Conservation (phyloP, 2,888 invertebrate species). For the Nephrocerus scutellatus region DNA sequence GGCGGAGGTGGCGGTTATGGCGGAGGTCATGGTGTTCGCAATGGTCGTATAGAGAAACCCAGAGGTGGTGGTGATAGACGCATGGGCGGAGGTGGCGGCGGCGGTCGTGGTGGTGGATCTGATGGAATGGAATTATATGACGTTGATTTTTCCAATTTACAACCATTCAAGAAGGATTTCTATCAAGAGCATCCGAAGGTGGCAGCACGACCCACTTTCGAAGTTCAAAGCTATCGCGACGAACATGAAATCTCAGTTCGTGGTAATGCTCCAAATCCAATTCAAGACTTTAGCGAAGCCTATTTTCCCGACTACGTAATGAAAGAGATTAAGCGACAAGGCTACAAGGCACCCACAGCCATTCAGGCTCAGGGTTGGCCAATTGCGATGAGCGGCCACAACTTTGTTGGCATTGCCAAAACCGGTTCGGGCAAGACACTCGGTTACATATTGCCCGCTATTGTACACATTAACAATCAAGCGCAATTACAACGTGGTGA, state of each 20-base stretch:
- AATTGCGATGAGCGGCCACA: slow-evolving; percentile 73
- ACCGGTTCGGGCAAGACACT: slow-evolving; percentile 76
- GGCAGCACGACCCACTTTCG: slow-evolving; percentile 58
- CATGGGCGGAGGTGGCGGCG: slow-evolving; percentile 98
- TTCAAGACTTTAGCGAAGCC: slow-evolving; percentile 71
- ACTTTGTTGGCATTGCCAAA: slow-evolving; percentile 81
- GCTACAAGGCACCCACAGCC: slow-evolving; percentile 70
- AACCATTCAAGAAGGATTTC: slow-evolving; percentile 78
- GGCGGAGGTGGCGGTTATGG: slow-evolving; percentile 62
- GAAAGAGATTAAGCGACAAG: slow-evolving; percentile 57
- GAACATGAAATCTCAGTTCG: slow-evolving; percentile 68
- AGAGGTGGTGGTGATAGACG: slow-evolving; percentile 68
- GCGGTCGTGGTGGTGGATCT: slow-evolving; percentile 86
- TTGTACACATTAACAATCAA: slow-evolving; percentile 82
- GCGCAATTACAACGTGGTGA: slow-evolving; percentile 68
- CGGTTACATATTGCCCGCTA: slow-evolving; percentile 74
- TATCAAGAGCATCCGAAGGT: slow-evolving; percentile 67
- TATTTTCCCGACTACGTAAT: slow-evolving; percentile 70
- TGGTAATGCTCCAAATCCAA: slow-evolving; percentile 69
- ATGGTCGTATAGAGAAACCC: slow-evolving; percentile 60
- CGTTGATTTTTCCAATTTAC: slow-evolving; percentile 54
- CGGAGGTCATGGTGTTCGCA: slow-evolving; percentile 31
- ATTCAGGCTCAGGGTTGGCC: slow-evolving; percentile 88
- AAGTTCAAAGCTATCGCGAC: slow-evolving; percentile 63
- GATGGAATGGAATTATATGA: slow-evolving; percentile 83